Conservation (phyloP, 1,140 invertebrate genomes). For the Zaprionus gabonicus region DNA sequence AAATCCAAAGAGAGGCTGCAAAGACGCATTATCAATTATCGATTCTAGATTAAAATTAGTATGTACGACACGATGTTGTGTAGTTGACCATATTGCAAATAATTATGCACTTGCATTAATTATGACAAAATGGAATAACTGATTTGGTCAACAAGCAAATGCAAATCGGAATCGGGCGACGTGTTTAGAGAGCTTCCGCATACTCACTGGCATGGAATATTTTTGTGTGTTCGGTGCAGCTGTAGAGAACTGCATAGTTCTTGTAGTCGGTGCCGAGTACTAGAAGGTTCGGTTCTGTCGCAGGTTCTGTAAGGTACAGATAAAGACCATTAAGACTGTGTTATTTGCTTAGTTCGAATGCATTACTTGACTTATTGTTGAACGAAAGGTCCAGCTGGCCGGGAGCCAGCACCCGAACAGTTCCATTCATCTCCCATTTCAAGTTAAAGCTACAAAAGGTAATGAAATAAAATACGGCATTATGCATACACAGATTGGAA, state of each 20-base stretch:
- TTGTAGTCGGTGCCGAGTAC: slow-evolving; percentile 92
- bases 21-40: slow-evolving; percentile 28
- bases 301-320: slow-evolving; percentile 81
- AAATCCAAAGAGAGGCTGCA: slow-evolving; percentile 73
- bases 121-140: slow-evolving; percentile 58
- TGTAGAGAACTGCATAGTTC: slow-evolving; percentile 90
- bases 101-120: slow-evolving; percentile 61
- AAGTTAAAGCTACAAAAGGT: slow-evolving; percentile 25
- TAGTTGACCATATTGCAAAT: slow-evolving; percentile 41
- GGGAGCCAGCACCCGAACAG: slow-evolving; percentile 84
- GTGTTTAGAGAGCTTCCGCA: slow-evolving; percentile 6
- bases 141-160: slow-evolving; percentile 32
- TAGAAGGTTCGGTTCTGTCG: slow-evolving; percentile 88
- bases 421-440: slow-evolving; percentile 84
- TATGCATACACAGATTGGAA: neutral
- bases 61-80: slow-evolving; percentile 23
- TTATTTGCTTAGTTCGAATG: neutral
- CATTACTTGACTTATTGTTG: slow-evolving; percentile 49
- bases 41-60: slow-evolving; percentile 39
- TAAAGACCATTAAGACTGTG: neutral
- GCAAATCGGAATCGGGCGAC: slow-evolving; percentile 3
- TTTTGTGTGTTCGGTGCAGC: slow-evolving; percentile 87
- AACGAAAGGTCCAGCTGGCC: slow-evolving; percentile 68
- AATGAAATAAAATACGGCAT: too few species aligned
- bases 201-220: slow-evolving; percentile 74